A percentile compares a stretch with the other conserved stretches of the same genome.
Evolutionary conservation across 2,888 invertebrate genomes (phyloP).

Genomic region (Steinernema scapterisci): DNA sequence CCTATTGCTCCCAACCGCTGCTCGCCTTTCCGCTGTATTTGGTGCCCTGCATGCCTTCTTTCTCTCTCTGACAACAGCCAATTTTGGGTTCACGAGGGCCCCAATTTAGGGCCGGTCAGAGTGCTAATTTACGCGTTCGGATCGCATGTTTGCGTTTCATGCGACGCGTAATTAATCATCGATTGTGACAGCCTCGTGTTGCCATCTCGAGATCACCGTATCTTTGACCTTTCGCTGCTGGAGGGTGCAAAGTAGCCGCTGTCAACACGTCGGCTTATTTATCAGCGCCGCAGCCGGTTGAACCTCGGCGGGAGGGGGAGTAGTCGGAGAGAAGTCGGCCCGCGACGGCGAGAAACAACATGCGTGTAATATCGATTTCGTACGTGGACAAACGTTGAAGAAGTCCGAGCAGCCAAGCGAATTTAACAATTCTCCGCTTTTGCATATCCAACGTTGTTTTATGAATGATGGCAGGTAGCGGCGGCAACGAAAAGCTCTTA

Average conservation of each 20-base stretch:
- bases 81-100: too few species aligned
- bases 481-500: not conserved
- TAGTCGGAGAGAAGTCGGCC: too few species aligned
- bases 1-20: too few species aligned
- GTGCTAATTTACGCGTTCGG: too few species aligned
- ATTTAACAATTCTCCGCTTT: not conserved
- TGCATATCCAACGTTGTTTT: not conserved
- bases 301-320: slow-evolving; percentile 24
- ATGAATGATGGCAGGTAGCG: not conserved
- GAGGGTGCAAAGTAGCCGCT: not conserved
- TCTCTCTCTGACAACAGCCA: too few species aligned
- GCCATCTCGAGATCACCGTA: not conserved
- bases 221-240: slow-evolving; percentile 17
- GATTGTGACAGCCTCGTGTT: too few species aligned
- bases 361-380: not conserved
- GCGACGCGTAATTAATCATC: too few species aligned
- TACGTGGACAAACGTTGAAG: not conserved
- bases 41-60: too few species aligned
- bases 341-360: not conserved
- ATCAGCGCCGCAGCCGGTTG: too few species aligned
- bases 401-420: not conserved
- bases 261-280: slow-evolving; percentile 14
- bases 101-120: too few species aligned
- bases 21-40: too few species aligned
- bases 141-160: too few species aligned